phyloP scores from a whole-genome alignment of 2,797 vertebrate species.

The Myotis myotis region DNA sequence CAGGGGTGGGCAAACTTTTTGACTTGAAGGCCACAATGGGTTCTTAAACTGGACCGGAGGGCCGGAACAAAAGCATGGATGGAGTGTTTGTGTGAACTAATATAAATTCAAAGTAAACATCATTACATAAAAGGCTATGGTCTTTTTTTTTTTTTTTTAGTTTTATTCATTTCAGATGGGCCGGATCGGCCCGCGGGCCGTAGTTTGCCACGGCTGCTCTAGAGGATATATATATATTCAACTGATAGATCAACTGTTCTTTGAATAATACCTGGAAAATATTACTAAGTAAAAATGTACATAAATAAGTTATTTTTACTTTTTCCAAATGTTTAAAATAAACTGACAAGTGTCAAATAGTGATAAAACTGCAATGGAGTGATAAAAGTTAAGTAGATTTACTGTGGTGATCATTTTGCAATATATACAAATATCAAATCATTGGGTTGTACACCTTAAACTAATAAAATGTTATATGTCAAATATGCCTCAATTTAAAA shows the following conservation, averaged over 20 bases:
- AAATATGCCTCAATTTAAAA: neutral
- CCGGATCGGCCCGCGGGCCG: too few species aligned
- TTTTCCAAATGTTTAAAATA: conserved; percentile 79
- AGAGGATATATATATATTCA: conserved; percentile 58
- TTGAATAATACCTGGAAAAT: conserved; percentile 70
- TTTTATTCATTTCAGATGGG: too few species aligned
- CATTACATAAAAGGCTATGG: too few species aligned
- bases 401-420: neutral
- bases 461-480: neutral
- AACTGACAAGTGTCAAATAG: conserved; percentile 67
- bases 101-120: too few species aligned
- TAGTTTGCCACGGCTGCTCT: neutral
- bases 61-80: too few species aligned
- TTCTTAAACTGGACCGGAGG: too few species aligned
- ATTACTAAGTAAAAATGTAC: conserved; percentile 70
- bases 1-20: too few species aligned
- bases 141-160: too few species aligned
- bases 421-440: neutral
- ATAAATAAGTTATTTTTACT: conserved; percentile 74
- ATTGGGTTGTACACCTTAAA: neutral
- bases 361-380: conserved; percentile 36
- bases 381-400: neutral
- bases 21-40: too few species aligned
- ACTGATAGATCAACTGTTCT: conserved; percentile 64
- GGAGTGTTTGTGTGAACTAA: too few species aligned